Evolutionary conservation across 2,797 vertebrate species (phyloP).

Genomic region (Sebastes kiyomatsui): DNA sequence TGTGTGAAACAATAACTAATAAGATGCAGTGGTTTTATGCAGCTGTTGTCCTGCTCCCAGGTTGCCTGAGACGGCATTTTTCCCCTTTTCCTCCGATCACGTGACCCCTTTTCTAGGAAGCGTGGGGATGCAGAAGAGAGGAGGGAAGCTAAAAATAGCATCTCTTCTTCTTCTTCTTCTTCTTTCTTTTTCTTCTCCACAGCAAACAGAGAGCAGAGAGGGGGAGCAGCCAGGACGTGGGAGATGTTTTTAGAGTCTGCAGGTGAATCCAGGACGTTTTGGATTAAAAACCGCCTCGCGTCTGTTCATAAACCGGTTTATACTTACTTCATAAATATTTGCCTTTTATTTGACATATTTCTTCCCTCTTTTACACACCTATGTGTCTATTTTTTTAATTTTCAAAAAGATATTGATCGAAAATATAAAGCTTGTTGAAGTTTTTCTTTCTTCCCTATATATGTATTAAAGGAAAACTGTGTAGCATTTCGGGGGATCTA

Average conservation of each 20-base stretch:
- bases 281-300: background rate
- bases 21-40: slow-evolving; percentile 2
- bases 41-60: slow-evolving; percentile 37
- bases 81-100: slow-evolving; percentile 63
- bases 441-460: background rate
- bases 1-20: slow-evolving; percentile 7
- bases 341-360: background rate
- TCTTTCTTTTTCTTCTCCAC: slow-evolving; percentile 35
- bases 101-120: slow-evolving; percentile 70
- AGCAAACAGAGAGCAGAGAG: slow-evolving; percentile 54
- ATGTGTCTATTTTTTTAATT: background rate
- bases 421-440: background rate
- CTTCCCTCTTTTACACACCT: background rate
- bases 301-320: background rate
- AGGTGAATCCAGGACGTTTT: slow-evolving; percentile 46
- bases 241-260: slow-evolving; percentile 30
- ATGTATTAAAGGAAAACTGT: too few species aligned
- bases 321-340: background rate
- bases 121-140: slow-evolving; percentile 71
- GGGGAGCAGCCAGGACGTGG: slow-evolving; percentile 47
- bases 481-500: too few species aligned
- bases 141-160: slow-evolving; percentile 79
- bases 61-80: slow-evolving; percentile 60
- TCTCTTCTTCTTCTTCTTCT: background rate
- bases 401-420: background rate